Percentiles rank a stretch among this genome's conserved stretches.
Conservation (phyloP, 2,113 vertebrate species). For the Regulus satrapa region DNA sequence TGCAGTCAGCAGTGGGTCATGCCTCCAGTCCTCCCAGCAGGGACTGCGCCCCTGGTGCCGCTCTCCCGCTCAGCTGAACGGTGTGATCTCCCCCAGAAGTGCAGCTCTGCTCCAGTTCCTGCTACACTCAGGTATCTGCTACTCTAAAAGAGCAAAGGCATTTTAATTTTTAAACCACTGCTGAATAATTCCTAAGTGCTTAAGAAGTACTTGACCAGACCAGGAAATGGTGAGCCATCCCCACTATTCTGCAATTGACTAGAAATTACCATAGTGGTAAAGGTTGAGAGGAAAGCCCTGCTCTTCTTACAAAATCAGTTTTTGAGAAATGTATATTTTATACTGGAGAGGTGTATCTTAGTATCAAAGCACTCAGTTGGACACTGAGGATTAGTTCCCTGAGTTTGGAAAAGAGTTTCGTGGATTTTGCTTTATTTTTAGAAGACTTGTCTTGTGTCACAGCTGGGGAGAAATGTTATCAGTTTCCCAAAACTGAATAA, state of each 20-base stretch:
- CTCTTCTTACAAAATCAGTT: background rate
- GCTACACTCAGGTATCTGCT: background rate
- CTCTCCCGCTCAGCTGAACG: accelerated
- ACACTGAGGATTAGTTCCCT: background rate
- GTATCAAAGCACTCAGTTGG: background rate
- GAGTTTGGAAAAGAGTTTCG: background rate
- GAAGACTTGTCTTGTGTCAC: background rate
- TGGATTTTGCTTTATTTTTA: background rate
- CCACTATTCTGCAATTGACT: background rate
- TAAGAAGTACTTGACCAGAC: background rate
- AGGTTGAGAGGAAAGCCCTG: background rate
- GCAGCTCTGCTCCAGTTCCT: background rate
- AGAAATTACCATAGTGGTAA: background rate
- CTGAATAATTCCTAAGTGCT: background rate
- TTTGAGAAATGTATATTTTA: background rate
- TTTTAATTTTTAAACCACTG: background rate
- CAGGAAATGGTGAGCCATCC: background rate
- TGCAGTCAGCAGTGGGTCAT: background rate
- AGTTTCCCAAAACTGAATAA: background rate
- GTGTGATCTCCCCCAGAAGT: background rate
- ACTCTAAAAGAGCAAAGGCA: background rate
- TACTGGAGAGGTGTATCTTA: background rate
- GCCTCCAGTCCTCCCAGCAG: background rate
- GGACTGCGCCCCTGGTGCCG: background rate
- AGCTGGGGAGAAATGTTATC: background rate